Evolutionary conservation across 2,888 invertebrate genomes (phyloP).

Genomic region (Parnassius mnemosyne): DNA sequence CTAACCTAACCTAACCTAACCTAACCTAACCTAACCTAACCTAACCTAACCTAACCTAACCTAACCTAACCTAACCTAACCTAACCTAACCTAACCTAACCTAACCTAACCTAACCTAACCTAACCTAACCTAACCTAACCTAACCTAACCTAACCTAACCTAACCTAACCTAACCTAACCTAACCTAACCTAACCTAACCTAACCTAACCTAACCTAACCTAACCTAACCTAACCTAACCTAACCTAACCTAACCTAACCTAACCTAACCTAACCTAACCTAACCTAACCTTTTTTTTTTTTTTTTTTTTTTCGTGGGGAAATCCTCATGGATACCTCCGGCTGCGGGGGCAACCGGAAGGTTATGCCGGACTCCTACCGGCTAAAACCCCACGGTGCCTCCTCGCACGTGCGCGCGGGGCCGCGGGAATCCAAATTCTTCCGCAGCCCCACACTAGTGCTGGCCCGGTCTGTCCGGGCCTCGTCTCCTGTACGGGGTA

Average conservation of each 20-base stretch:
- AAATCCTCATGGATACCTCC: too few relatives aligned
- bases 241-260: constrained; percentile 24
- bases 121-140: constrained; percentile 31
- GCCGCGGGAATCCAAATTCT: too few relatives aligned
- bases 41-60: constrained; percentile 15
- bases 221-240: constrained; percentile 29
- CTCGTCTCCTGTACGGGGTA: too few relatives aligned
- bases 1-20: too few relatives aligned
- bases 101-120: constrained; percentile 31
- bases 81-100: constrained; percentile 31
- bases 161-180: constrained; percentile 31
- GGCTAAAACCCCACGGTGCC: too few relatives aligned
- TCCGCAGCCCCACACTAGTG: too few relatives aligned
- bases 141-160: constrained; percentile 31
- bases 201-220: constrained; percentile 30
- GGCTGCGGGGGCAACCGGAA: too few relatives aligned
- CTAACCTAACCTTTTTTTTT: constrained; percentile 1
- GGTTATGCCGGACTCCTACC: too few relatives aligned
- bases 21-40: background rate
- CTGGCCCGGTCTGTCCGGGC: too few relatives aligned
- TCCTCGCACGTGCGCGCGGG: too few relatives aligned
- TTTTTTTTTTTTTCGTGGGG: too few relatives aligned
- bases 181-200: constrained; percentile 30
- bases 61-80: constrained; percentile 24
- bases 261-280: constrained; percentile 4